A percentile compares a stretch with the other conserved stretches of the same genome.
Evolutionary conservation across 2,113 vertebrate genomes (phyloP).

Genomic region (Erythrocercus mccallii): DNA sequence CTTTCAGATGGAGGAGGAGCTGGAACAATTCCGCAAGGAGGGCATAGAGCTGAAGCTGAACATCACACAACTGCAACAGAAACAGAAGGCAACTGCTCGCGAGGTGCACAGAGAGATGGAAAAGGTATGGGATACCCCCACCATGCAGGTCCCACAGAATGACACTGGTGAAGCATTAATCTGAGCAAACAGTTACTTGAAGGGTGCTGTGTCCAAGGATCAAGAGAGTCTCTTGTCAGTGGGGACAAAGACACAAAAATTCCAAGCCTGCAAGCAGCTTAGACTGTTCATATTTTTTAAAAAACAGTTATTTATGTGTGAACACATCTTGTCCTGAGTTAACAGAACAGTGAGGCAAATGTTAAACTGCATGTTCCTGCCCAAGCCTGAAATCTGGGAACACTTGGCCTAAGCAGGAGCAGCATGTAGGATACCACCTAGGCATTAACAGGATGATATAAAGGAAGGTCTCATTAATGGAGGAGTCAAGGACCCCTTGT

Average conservation of each 20-base stretch:
- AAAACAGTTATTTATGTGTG: not conserved
- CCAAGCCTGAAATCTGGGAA: not conserved
- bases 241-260: not conserved
- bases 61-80: slow-evolving; percentile 80
- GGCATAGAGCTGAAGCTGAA: slow-evolving; percentile 81
- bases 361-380: not conserved
- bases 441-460: not conserved
- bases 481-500: not conserved
- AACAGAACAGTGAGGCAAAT: not conserved
- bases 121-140: slow-evolving; percentile 70
- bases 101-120: slow-evolving; percentile 81
- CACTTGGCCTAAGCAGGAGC: not conserved
- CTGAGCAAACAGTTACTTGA: not conserved
- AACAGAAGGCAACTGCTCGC: slow-evolving; percentile 74
- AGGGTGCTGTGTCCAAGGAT: not conserved
- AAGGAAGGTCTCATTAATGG: not conserved
- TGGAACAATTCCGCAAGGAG: slow-evolving; percentile 78
- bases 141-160: not conserved
- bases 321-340: not conserved
- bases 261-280: not conserved
- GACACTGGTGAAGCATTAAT: not conserved
- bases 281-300: not conserved
- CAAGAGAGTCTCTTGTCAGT: not conserved
- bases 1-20: slow-evolving; percentile 83
- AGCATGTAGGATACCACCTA: not conserved